Conservation (phyloP, 35 echinoderm and acorn worm species). For the Lytechinus variegatus region DNA sequence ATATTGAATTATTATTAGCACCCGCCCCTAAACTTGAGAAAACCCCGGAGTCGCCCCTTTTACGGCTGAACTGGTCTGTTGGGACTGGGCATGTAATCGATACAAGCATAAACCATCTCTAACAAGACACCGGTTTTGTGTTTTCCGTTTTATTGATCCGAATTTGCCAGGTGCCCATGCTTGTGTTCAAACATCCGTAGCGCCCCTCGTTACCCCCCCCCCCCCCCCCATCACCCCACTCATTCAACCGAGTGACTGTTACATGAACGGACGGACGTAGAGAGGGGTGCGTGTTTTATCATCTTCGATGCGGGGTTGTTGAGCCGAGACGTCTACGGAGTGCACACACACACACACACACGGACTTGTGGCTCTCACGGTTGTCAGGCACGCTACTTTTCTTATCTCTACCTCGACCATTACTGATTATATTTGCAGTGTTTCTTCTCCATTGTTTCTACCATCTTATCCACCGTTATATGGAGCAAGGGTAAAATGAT, state of each 20-base stretch:
- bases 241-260: not conserved
- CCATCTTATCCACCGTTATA: not conserved
- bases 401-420: not conserved
- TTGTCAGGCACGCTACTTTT: not conserved
- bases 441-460: not conserved
- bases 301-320: not conserved
- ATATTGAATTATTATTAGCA: no score
- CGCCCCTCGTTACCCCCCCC: not conserved
- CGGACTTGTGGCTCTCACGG: not conserved
- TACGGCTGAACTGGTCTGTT: not conserved
- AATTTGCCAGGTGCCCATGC: slow-evolving; percentile 44
- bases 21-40: not conserved
- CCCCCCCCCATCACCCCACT: not conserved
- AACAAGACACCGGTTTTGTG: slow-evolving; percentile 53
- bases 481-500: not conserved
- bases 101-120: not conserved
- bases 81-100: slow-evolving; percentile 26
- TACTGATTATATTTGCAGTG: not conserved
- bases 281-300: no score
- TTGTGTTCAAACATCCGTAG: slow-evolving; percentile 53
- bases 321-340: not conserved
- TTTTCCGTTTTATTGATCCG: slow-evolving; percentile 44
- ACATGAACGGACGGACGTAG: not conserved
- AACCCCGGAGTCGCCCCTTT: not conserved
- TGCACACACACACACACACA: not conserved